A percentile compares a stretch with the other conserved stretches of the same genome.
These are phyloP conservation scores for Hecatera dysodea DNA, from an alignment of 2,888 invertebrate species.

Conservation along the genomic window DNA sequence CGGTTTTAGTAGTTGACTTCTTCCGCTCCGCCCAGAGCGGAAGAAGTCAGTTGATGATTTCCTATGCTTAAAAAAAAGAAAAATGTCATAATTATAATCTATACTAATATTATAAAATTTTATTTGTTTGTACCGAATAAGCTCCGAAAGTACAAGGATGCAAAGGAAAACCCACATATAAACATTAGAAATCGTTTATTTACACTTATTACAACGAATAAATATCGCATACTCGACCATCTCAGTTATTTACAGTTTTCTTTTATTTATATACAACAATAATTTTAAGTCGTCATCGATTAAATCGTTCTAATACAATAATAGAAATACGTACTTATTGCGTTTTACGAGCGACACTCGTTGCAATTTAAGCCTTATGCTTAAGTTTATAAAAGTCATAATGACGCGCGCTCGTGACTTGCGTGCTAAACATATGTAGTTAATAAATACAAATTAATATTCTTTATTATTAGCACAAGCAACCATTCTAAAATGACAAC, in stretches of 20 bases:
- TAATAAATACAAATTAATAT: neutral
- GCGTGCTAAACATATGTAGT: neutral
- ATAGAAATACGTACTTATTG: neutral
- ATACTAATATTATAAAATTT: no score
- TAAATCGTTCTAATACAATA: slow-evolving; percentile 27
- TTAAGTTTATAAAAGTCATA: neutral
- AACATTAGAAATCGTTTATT: slow-evolving; percentile 68
- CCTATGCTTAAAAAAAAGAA: no score
- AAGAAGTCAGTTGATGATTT: no score
- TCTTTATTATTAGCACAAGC: neutral
- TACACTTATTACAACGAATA: slow-evolving; percentile 70
- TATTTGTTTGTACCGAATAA: no score
- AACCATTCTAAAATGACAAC: slow-evolving; percentile 11
- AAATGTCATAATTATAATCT: no score
- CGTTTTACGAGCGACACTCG: neutral
- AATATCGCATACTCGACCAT: slow-evolving; percentile 51
- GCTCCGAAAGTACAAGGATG: neutral
- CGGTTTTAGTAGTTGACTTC: no score
- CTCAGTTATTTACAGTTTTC: slow-evolving; percentile 50
- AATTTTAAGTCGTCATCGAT: slow-evolving; percentile 38
- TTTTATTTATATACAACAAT: slow-evolving; percentile 27
- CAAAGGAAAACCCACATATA: slow-evolving; percentile 22
- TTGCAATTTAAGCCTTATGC: slow-evolving; percentile 6
- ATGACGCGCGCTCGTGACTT: neutral
- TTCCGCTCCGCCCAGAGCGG: no score